A percentile compares a stretch with the other conserved stretches of the same genome.
Conservation (phyloP, 2,797 vertebrate genomes). For the Glossophaga mutica region DNA sequence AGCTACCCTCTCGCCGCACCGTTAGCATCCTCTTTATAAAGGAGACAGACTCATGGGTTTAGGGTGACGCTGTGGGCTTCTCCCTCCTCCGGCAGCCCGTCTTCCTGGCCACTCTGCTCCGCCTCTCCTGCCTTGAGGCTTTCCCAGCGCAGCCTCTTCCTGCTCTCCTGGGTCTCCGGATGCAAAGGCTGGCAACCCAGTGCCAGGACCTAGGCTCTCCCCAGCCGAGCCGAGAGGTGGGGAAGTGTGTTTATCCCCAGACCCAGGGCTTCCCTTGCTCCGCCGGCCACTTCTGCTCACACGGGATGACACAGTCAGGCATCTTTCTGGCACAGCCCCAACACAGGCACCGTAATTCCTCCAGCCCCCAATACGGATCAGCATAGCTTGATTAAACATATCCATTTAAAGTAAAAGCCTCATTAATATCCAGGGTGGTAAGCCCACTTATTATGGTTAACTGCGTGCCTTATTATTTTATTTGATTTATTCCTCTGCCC, state of each 20-base stretch:
- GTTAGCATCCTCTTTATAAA: accelerated
- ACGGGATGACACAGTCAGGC: constrained; percentile 55
- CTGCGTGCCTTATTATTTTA: constrained; percentile 46
- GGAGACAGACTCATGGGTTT: accelerated
- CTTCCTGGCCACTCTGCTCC: not conserved
- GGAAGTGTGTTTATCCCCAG: accelerated
- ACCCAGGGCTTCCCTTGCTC: not conserved
- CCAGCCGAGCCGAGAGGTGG: accelerated
- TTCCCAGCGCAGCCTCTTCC: not conserved
- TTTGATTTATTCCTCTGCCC: constrained; percentile 62
- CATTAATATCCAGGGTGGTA: constrained; percentile 65
- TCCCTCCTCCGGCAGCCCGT: not conserved
- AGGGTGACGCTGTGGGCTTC: accelerated
- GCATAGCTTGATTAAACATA: constrained; percentile 66
- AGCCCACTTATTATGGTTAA: constrained; percentile 67
- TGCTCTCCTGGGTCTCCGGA: not conserved
- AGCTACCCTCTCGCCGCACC: too few species aligned
- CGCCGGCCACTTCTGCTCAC: not conserved
- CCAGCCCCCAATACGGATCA: constrained; percentile 68
- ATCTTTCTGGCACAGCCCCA: constrained; percentile 68
- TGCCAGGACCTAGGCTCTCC: not conserved
- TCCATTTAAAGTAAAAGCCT: constrained; percentile 65
- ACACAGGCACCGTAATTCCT: constrained; percentile 69
- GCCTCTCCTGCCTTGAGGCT: not conserved
- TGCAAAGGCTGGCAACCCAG: too few species aligned